Evolutionary conservation across 2,113 vertebrate species (phyloP), one percentile per base, ranked within the genome.

Genomic region (Pachyramphus minor): DNA sequence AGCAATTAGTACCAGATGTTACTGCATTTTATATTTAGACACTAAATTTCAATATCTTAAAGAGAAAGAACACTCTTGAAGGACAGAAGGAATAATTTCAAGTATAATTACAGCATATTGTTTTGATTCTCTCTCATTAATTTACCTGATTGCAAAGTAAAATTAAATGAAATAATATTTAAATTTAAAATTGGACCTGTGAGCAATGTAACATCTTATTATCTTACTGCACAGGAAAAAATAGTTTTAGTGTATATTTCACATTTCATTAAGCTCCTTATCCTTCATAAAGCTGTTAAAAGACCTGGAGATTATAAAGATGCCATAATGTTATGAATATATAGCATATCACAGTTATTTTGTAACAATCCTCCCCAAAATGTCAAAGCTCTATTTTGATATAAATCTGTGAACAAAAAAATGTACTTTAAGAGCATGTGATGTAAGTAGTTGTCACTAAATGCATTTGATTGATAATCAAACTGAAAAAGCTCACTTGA

Each of bases 81-180:
- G 97, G 97, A 98, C 97, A 98, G 97, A 98, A 95, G 95, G 97
- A 98, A 97, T 98, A 97, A 98, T 96, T 98, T 98, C 97, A 97
- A 97, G 97, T 22, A 95, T 96, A 98, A 98, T 98, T 98, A 98
- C 93, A 97, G 96, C 88, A 97, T 97, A 98, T 98, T 98, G 97
- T 98, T 97, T 97, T 97, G 97, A 97, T 95, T 97, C 95, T 90
- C 85, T 98, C 97, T 96, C 96, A 98, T 97, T 98, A 98, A 98
- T 98, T 98, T 98, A 98, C 97, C 96, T 98, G 98, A 98, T 98
- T 98, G 97, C 97, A 96, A 98, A 96, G 98, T 97, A 98, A 98
- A 98, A 98, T 97, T 97, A 97, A 98, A 93, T 96, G 97, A 97
- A 98, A 96, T 98, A 97, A 96, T 98, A 98, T 98, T 98, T 98